Evolutionary conservation across 2,113 vertebrate genomes (phyloP), one percentile per base, ranked within the genome.

Genomic region (Procavia capensis): DNA sequence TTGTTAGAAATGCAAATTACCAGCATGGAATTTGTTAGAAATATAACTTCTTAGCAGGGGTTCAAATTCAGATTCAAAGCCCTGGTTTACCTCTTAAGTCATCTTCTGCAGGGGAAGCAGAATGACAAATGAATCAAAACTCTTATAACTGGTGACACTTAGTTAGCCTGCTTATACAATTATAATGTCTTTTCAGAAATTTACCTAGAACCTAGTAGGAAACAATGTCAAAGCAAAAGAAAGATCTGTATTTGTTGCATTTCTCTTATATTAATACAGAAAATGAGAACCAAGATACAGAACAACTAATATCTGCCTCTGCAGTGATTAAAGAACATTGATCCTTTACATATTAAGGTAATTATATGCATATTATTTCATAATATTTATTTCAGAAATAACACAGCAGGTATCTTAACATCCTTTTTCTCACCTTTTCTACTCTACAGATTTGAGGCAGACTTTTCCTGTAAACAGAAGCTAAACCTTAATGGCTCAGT

Each of bases 101-200:
- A 34, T 70, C 34, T 85, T 92, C 76, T 95, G 43, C 2, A 31
- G 14, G 70, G 47, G 63, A 92, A 85, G 36, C 10, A 31, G 29
- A 83, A 7, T 68, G 81, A 94, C 11, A 74, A 85, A 92, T 24
- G 17, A 78, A 94, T 31, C 29, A 54, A 74, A 81, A 84, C 72
- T 87, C 29, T 54, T 59, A 76, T 7, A 41, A 43, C 16, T 6
- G 45, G 24, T 90, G 78, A 63, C 6, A 45, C 68, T 91, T 43
- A 74, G 43, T 59, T 83, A 39, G 25, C 20, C 31, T 47, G 50
- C 39, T 79, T 78, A 41, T 27, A 57, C 34, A 70, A 57, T 25
- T 27, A 63, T 9, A 89, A 57, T n/a, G 66, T 85, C 82, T 34
- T 75, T 86, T 87, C 34, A 61, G n/a, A 54, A 94, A 84, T 86